Evolutionary conservation across 2,797 vertebrate genomes (phyloP).

Genomic region (Scolopax rusticola): DNA sequence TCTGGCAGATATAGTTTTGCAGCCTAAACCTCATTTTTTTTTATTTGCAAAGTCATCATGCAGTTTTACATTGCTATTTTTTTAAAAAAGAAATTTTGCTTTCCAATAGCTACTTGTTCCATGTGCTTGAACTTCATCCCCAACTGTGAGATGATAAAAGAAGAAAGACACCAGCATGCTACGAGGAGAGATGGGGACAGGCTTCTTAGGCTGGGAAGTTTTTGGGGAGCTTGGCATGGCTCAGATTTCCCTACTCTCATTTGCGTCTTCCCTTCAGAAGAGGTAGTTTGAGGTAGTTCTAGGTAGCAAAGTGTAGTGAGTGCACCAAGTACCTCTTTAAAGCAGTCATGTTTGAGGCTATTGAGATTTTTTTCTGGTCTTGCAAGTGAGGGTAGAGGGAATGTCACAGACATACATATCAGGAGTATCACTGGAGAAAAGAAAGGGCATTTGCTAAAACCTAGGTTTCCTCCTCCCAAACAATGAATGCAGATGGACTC

Average conservation of each 20-base stretch:
- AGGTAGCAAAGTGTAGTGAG: neutral
- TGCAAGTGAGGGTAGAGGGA: neutral
- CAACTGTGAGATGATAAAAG: neutral
- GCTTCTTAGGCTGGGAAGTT: neutral
- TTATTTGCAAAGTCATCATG: neutral
- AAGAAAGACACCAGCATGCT: neutral
- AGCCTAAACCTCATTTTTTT: neutral
- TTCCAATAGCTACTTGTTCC: neutral
- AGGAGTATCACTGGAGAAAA: neutral
- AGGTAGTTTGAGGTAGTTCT: neutral
- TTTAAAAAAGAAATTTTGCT: neutral
- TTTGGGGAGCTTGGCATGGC: neutral
- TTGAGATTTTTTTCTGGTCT: neutral
- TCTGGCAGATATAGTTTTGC: neutral
- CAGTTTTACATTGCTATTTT: neutral
- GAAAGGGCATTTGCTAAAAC: neutral
- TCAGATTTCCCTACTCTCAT: neutral
- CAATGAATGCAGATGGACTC: neutral
- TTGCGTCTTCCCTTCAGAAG: neutral
- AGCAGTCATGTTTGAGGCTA: rapidly evolving
- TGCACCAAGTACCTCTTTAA: neutral
- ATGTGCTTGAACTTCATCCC: neutral
- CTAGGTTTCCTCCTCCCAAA: neutral
- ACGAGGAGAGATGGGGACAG: neutral
- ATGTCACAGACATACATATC: neutral